Evolutionary conservation across 1,140 invertebrate species (phyloP).

Genomic region (Plodia interpunctella): DNA sequence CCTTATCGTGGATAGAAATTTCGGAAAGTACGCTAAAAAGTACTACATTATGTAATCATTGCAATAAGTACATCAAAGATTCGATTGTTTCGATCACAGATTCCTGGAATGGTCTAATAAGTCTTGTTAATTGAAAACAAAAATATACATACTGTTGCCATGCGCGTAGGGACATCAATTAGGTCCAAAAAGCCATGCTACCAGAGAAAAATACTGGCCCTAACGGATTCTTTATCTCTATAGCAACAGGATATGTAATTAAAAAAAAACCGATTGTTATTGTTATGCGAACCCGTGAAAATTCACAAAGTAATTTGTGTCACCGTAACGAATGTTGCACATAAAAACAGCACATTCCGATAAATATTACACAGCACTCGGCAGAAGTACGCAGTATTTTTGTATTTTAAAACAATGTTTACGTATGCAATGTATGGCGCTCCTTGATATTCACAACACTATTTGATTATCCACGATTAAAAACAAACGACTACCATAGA

Average conservation of each 20-base stretch:
- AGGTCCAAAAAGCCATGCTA: too few species aligned
- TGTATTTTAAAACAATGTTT: conserved; percentile 9
- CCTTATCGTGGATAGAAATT: too few species aligned
- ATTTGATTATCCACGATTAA: not conserved
- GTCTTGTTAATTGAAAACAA: too few species aligned
- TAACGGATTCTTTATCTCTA: too few species aligned
- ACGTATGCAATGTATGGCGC: not conserved
- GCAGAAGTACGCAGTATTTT: conserved; percentile 2
- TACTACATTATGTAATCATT: too few species aligned
- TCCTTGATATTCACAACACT: conserved; percentile 1
- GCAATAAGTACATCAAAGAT: too few species aligned
- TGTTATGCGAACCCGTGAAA: conserved; percentile 18
- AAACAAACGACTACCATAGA: conserved; percentile 7
- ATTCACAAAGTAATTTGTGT: conserved; percentile 24
- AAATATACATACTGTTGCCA: too few species aligned
- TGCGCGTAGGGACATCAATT: too few species aligned
- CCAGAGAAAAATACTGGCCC: too few species aligned
- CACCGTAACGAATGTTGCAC: conserved; percentile 30
- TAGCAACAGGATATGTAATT: conserved; percentile 1
- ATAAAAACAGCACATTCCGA: conserved; percentile 22
- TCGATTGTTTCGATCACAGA: too few species aligned
- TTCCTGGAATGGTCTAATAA: too few species aligned
- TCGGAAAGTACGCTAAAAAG: too few species aligned
- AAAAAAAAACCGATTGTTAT: conserved; percentile 7
- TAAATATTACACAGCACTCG: conserved; percentile 14